Base-by-base conservation (phyloP, 2,113 vertebrate species). In the Amia ocellicauda region DNA sequence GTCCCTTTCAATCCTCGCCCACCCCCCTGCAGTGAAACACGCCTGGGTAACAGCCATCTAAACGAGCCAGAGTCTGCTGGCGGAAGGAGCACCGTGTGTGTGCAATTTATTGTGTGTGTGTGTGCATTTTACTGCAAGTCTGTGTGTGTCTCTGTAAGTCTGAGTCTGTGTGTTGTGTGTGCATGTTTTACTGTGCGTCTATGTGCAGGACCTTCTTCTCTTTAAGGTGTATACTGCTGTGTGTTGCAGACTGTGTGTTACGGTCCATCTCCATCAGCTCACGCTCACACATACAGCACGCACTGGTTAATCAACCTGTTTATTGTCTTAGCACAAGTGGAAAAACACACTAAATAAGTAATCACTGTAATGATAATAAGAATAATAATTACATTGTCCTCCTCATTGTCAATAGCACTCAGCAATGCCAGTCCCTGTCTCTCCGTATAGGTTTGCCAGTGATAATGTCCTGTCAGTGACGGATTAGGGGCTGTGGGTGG, bases 1-100 rank as follows among this genome's bases (percentile, higher is more conserved):
- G 73, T 10, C 79, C 81, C 73, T 85, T 86, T 83, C 83, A 82
- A 69, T 80, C 81, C 70, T 71, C 66, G 43, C 71, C 69, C 57
- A 70, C 70, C 63, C 73, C 73, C 71, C 64, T 42, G 41, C 24
- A 42, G 29, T 72, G 68, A 73, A 68, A 68, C 77, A 56, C 74
- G 61, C 66, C 67, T 72, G 70, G 71, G 70, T 76, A 60, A 49
- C 23, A 49, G 42, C 62, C 63, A 42, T 54, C 41, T 54, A 57
- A 42, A 70, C 11, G 62, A 67, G 74, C 76, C 72, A 78, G 42
- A 72, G 81, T 82, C 79, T 80, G 75, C 78, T 79, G 74, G 76
- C 69, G 66, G 66, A 69, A 62, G 63, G 74, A 76, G 70, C 72
- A 75, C 67, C 70, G 72, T 78, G 74, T 67, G 70, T 19, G 72